These are phyloP conservation scores for Dermatemys mawii DNA, from an alignment of 2,113 vertebrate species.

Conservation along the genomic window DNA sequence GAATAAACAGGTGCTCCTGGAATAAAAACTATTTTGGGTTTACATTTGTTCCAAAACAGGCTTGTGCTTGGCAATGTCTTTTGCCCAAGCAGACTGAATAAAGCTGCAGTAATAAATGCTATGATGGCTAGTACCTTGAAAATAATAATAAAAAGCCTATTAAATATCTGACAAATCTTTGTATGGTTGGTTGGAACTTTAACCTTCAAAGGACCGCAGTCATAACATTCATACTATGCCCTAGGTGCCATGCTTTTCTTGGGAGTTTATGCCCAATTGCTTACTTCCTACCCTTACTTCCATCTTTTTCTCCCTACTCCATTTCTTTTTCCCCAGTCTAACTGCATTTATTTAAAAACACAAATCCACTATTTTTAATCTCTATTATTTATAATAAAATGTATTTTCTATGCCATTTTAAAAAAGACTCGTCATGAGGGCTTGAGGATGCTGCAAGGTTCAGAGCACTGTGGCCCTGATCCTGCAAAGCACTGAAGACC, in stretches of 20 bases:
- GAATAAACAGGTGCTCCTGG: not conserved
- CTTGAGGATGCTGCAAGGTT: not conserved
- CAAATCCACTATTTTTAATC: not conserved
- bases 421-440: not conserved
- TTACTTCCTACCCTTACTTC: not conserved
- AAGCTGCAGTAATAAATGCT: not conserved
- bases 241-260: not conserved
- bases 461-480: not conserved
- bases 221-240: not conserved
- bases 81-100: not conserved
- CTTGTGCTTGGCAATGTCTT: not conserved
- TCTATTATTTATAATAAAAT: not conserved
- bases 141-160: not conserved
- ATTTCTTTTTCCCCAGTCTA: not conserved
- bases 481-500: not conserved
- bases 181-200: not conserved
- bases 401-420: not conserved
- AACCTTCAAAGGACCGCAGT: not conserved
- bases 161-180: not conserved
- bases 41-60: not conserved
- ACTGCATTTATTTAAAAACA: not conserved
- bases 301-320: not conserved
- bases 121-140: not conserved
- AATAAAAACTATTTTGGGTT: not conserved
- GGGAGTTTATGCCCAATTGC: not conserved